A percentile compares a stretch with the other conserved stretches of the same genome.
These are phyloP conservation scores for Bicyclus anynana DNA, from an alignment of 1,140 invertebrate genomes.

Conservation along the genomic window DNA sequence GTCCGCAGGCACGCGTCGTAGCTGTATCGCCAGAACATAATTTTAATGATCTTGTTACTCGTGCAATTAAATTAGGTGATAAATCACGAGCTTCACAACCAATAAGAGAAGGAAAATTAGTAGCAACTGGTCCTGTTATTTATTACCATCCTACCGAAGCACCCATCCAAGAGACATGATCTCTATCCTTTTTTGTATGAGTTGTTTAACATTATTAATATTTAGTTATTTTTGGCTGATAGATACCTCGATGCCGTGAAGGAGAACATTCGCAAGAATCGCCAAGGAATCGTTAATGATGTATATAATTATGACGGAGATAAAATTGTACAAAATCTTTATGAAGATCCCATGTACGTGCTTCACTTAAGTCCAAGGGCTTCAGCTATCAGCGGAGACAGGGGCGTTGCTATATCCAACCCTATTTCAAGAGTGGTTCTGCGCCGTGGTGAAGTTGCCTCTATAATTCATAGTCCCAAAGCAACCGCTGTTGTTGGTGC, in stretches of 20 bases:
- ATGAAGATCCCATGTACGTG: constrained; percentile 40
- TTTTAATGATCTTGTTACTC: constrained; percentile 56
- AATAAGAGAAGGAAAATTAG: constrained; percentile 79
- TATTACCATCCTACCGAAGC: constrained; percentile 78
- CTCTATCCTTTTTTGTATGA: constrained; percentile 22
- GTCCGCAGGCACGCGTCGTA: constrained; percentile 81
- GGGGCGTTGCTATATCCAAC: constrained; percentile 82
- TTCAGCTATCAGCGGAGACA: constrained; percentile 79
- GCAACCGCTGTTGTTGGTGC: constrained; percentile 84
- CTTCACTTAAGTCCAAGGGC: constrained; percentile 81
- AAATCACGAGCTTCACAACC: constrained; percentile 50
- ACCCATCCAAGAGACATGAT: constrained; percentile 37
- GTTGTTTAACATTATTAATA: constrained; percentile 28
- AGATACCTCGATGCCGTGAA: constrained; percentile 43
- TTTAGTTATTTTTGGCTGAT: constrained; percentile 48
- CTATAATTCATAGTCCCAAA: constrained; percentile 80
- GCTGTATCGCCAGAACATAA: constrained; percentile 79
- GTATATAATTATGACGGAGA: constrained; percentile 55
- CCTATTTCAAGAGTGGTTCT: constrained; percentile 79
- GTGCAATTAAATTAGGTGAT: constrained; percentile 48
- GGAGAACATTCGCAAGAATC: constrained; percentile 23
- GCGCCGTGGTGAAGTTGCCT: constrained; percentile 70
- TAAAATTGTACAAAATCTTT: constrained; percentile 48
- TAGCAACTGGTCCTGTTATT: constrained; percentile 83
- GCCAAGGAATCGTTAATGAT: constrained; percentile 26